Conservation (phyloP, 1,140 invertebrate species). For the Micrasema longulum region DNA sequence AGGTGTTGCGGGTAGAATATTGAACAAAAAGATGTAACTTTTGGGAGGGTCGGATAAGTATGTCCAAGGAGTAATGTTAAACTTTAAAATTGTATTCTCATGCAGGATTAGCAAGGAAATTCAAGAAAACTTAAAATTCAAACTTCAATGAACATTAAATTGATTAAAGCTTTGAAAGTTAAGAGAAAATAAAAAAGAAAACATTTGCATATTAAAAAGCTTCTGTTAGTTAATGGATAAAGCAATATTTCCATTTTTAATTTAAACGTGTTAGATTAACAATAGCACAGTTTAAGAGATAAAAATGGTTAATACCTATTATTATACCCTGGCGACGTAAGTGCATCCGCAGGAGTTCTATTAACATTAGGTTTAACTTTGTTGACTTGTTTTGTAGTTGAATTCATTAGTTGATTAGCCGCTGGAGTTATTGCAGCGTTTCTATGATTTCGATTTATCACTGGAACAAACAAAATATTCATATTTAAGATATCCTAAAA, state of each 20-base stretch:
- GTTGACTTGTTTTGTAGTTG: constrained; percentile 82
- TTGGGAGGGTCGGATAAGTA: no score
- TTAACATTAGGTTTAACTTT: constrained; percentile 88
- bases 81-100: no score
- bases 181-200: no score
- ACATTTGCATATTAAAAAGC: constrained; percentile 22
- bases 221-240: constrained; percentile 29
- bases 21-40: no score
- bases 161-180: no score
- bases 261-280: constrained; percentile 15
- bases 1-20: no score
- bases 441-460: constrained; percentile 79
- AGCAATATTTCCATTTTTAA: constrained; percentile 33
- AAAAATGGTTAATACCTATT: constrained; percentile 45
- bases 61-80: no score
- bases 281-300: constrained; percentile 2
- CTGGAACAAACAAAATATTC: constrained; percentile 66
- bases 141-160: no score
- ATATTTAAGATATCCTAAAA: no score
- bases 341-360: constrained; percentile 75
- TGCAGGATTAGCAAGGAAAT: no score
- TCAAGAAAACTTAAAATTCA: no score
- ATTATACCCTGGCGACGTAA: constrained; percentile 53
- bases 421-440: constrained; percentile 75
- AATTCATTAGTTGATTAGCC: constrained; percentile 74